Evolutionary conservation across 2,888 invertebrate genomes (phyloP).

Genomic region (Rotaria sp.): DNA sequence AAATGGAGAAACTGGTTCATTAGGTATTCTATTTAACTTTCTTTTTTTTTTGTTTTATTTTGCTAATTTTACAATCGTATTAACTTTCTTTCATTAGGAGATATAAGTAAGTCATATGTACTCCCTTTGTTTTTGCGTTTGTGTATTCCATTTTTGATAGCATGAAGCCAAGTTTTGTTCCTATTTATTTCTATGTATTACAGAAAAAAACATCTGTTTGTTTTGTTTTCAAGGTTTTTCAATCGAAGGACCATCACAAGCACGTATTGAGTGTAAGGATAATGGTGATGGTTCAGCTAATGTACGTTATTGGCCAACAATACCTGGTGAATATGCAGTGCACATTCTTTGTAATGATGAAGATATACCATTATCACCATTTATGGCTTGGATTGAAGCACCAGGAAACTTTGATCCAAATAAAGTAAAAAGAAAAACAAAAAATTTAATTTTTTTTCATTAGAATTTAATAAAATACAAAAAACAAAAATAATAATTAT

Average conservation of each 20-base stretch:
- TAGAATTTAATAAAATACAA: too few species aligned
- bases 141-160: background rate
- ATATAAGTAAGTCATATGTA: background rate
- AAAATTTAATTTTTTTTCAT: too few species aligned
- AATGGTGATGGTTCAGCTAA: slow-evolving; percentile 79
- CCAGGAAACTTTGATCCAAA: slow-evolving; percentile 42
- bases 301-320: slow-evolving; percentile 72
- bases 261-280: slow-evolving; percentile 76
- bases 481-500: too few species aligned
- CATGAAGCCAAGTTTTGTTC: background rate
- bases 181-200: background rate
- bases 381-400: slow-evolving; percentile 71
- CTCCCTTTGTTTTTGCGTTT: background rate
- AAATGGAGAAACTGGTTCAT: slow-evolving; percentile 76
- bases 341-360: slow-evolving; percentile 78
- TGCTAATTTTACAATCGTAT: background rate
- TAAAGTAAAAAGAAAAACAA: slow-evolving; percentile 22
- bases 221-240: slow-evolving; percentile 52
- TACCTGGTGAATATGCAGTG: slow-evolving; percentile 74
- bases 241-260: slow-evolving; percentile 70
- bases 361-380: slow-evolving; percentile 80
- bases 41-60: background rate
- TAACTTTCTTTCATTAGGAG: background rate
- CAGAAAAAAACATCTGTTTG: background rate
- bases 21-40: slow-evolving; percentile 50